Conservation (phyloP, 2,797 vertebrate species). For the Aeoliscus strigatus region DNA sequence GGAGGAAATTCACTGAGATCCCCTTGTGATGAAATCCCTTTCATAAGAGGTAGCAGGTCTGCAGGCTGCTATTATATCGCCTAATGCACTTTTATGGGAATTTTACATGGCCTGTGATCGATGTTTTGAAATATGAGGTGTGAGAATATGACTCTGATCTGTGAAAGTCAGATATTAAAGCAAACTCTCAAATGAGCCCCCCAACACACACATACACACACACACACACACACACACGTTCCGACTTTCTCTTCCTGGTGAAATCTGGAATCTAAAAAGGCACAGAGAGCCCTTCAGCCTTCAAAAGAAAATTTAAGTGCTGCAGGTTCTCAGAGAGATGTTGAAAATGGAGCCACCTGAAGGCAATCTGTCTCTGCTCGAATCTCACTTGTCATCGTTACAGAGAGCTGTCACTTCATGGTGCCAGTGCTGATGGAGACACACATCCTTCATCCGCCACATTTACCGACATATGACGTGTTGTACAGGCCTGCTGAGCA, state of each 20-base stretch:
- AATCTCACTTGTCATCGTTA: constrained; percentile 61
- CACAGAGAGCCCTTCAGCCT: constrained; percentile 67
- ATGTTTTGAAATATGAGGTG: constrained; percentile 60
- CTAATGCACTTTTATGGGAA: constrained; percentile 71
- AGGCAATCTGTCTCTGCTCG: constrained; percentile 69
- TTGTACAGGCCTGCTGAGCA: constrained; percentile 47
- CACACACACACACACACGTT: no score
- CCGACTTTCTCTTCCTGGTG: constrained; percentile 37
- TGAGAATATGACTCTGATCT: constrained; percentile 74
- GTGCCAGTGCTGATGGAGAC: constrained; percentile 57
- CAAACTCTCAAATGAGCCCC: constrained; percentile 68
- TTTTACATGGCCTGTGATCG: constrained; percentile 65
- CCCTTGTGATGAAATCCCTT: constrained; percentile 61
- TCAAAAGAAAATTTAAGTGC: constrained; percentile 72
- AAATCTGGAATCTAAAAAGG: constrained; percentile 65
- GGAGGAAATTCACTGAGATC: no score
- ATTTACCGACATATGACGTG: constrained; percentile 28
- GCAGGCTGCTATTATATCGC: constrained; percentile 67
- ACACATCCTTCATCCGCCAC: constrained; percentile 60
- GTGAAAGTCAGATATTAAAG: constrained; percentile 72
- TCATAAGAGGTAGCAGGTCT: constrained; percentile 62
- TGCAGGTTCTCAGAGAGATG: constrained; percentile 51
- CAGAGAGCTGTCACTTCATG: constrained; percentile 66
- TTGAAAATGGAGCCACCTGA: constrained; percentile 68
- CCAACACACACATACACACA: no score